A percentile compares a stretch with the other conserved stretches of the same genome.
Conservation (phyloP, 1,140 invertebrate species). For the Leptinotarsa defecta region DNA sequence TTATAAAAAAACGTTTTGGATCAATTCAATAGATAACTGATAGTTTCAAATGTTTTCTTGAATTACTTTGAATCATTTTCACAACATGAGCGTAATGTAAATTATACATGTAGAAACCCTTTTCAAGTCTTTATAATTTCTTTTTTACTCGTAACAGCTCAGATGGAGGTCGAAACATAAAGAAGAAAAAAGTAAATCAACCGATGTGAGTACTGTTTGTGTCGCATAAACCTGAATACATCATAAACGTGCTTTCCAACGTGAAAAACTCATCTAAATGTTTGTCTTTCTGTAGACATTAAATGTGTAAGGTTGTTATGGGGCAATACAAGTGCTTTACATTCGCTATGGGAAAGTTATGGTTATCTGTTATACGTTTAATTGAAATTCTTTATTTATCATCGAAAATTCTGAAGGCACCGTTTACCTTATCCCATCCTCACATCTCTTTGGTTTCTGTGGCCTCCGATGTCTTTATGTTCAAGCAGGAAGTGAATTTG, state of each 20-base stretch:
- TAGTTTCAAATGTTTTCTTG: too few species aligned
- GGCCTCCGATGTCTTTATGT: too few species aligned
- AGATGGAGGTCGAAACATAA: not conserved
- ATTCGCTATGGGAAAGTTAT: not conserved
- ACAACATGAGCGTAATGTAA: too few species aligned
- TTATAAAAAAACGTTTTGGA: too few species aligned
- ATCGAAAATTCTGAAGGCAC: too few species aligned
- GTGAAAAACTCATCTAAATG: not conserved
- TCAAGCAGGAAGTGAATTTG: too few species aligned
- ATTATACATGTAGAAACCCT: too few species aligned
- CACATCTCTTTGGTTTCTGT: too few species aligned
- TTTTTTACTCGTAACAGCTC: not conserved
- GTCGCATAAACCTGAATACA: not conserved
- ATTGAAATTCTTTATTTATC: not conserved
- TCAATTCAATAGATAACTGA: too few species aligned
- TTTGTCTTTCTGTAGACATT: not conserved
- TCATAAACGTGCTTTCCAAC: not conserved
- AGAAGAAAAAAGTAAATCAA: not conserved
- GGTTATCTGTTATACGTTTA: not conserved
- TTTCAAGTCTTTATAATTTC: not conserved
- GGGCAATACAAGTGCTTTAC: not conserved
- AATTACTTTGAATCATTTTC: too few species aligned
- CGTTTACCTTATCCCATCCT: too few species aligned
- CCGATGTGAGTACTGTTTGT: slow-evolving; percentile 1
- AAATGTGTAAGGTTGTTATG: not conserved